Base-by-base conservation (phyloP, 2,888 invertebrate species). In the Pinctada fucata region DNA sequence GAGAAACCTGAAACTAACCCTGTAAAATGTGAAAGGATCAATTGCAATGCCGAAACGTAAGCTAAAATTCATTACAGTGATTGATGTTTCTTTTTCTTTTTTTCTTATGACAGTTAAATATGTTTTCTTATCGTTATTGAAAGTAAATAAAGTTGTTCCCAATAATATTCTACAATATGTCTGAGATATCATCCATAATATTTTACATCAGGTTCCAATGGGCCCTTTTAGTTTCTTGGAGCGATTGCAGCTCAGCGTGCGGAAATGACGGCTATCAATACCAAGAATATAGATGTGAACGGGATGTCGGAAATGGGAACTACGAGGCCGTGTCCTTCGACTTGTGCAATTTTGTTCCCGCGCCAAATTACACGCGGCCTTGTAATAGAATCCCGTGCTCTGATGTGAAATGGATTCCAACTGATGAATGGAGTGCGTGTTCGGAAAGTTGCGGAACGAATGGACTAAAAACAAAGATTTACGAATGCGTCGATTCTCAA, bases 141-240 rank as follows among this genome's bases (percentile, higher is more conserved):
- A n/a, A n/a, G n/a, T n/a, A n/a, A n/a, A n/a, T n/a, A n/a, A n/a
- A n/a, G n/a, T n/a, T n/a, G n/a, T n/a, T n/a, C n/a, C n/a, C n/a
- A n/a, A n/a, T n/a, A n/a, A n/a, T n/a, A n/a, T n/a, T n/a, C n/a
- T n/a, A n/a, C n/a, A n/a, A n/a, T n/a, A n/a, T n/a, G n/a, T n/a
- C n/a, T n/a, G n/a, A n/a, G n/a, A n/a, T n/a, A n/a, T n/a, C n/a
- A n/a, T n/a, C n/a, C n/a, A n/a, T n/a, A n/a, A n/a, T n/a, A n/a
- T n/a, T n/a, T n/a, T n/a, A n/a, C n/a, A n/a, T 8, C 79, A 88
- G 86, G n/a, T 86, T 85, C 77, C 80, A 82, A 65, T 89, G 85
- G 85, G 82, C 85, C 50, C 84, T 88, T 86, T 75, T 81, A 47
- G 84, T 85, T 31, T 82, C 85, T 58, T 88, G 84, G 83, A 82